Base-by-base conservation (phyloP, 1,140 invertebrate genomes). In the Bombyx mori region DNA sequence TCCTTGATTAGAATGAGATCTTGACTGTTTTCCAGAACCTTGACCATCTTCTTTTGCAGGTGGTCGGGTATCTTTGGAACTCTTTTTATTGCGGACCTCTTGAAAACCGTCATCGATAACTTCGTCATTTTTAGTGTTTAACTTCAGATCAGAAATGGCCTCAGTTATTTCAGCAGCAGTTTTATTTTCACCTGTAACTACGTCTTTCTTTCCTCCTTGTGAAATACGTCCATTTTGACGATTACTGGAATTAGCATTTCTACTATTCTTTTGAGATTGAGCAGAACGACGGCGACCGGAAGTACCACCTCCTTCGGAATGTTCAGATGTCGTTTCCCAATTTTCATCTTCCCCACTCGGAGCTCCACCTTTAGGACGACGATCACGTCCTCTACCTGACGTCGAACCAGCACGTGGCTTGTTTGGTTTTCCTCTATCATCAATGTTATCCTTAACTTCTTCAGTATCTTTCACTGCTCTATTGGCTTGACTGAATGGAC, bases 51-150 rank as follows among this genome's bases (percentile, higher is more conserved):
- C 89, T 70, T 68, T 92, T 75, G 58, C 73, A 10, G 59, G 76
- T 63, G 68, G 90, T 88, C 89, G 88, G 4, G 89, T 85, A 54
- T 92, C 91, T 68, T 93, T 92, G 0, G 90, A 90, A 64, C 90
- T 92, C 70, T 95, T 96, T 74, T 95, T 95, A 46, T 93, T 95
- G 49, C 93, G 91, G 1, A 96, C 95, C 79, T 97, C 95, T 79
- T 96, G 95, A 79, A 97, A 97, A 48, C 94, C 95, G 76, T 95
- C 94, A 70, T 93, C 89, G 58, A 92, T 61, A 46, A 66, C 62
- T 58, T 82, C 83, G 48, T 85, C 84, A 10, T 86, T 81, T 68
- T 85, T 86, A 54, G 62, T 60, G 54, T 73, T 73, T 66, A 86
- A 69, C 61, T 89, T 88, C 62, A 87, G 64, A 71, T 89, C 87